phyloP scores from a whole-genome alignment of 2,888 invertebrate genomes.

The Sylvicola fuscatus region DNA sequence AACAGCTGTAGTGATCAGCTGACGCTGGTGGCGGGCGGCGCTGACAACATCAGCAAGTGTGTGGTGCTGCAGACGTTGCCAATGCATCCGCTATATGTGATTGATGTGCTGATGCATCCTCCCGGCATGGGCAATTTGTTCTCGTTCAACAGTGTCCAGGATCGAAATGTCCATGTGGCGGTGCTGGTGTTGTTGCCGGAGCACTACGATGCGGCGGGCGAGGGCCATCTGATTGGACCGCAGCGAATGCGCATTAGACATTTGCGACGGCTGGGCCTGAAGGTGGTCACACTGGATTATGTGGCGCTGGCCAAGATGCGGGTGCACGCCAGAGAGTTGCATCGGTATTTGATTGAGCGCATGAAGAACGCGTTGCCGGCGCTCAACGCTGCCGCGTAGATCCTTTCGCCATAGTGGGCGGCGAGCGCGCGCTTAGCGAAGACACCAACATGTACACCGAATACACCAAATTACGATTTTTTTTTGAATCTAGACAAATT shows the following conservation, averaged over 20 bases:
- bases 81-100: conserved; percentile 33
- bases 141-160: conserved; percentile 27
- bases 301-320: conserved; percentile 28
- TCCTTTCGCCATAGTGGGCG: neutral
- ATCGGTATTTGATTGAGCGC: conserved; percentile 29
- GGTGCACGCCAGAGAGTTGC: conserved; percentile 28
- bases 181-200: conserved; percentile 42
- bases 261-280: conserved; percentile 38
- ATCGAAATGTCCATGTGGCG: conserved; percentile 29
- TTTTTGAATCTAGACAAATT: conserved; percentile 12
- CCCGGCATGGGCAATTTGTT: conserved; percentile 21
- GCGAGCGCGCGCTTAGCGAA: neutral
- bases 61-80: conserved; percentile 33
- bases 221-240: conserved; percentile 32
- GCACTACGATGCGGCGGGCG: conserved; percentile 36
- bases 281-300: conserved; percentile 36
- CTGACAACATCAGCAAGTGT: conserved; percentile 27
- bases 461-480: neutral
- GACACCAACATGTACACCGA: neutral
- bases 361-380: conserved; percentile 19
- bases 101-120: conserved; percentile 38
- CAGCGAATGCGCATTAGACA: conserved; percentile 41
- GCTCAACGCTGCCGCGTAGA: neutral
- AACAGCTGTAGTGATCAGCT: conserved; percentile 27
- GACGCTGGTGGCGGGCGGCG: conserved; percentile 25